Evolutionary conservation across 2,113 vertebrate species (phyloP).

Genomic region (Malurus cyaneus): DNA sequence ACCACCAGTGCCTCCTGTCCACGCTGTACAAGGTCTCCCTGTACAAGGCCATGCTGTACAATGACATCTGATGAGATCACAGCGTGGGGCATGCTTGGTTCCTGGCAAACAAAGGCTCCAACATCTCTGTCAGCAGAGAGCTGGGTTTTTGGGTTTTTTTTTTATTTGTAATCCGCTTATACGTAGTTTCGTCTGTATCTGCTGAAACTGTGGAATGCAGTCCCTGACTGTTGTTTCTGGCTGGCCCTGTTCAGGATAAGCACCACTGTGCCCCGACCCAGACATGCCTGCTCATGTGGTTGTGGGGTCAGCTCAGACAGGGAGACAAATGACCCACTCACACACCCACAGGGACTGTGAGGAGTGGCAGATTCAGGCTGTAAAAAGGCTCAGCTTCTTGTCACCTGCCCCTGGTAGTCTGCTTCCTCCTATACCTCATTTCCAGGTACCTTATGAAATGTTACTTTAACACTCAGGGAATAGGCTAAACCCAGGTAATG

Average conservation of each 20-base stretch:
- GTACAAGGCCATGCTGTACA: no score
- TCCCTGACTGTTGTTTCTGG: background rate
- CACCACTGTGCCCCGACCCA: background rate
- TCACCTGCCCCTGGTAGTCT: background rate
- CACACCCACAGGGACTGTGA: background rate
- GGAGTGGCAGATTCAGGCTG: background rate
- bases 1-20: background rate
- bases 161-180: no score
- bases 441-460: fast-evolving
- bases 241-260: background rate
- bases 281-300: background rate
- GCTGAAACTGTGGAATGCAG: background rate
- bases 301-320: background rate
- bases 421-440: background rate
- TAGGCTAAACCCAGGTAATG: background rate
- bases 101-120: background rate
- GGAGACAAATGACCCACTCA: background rate
- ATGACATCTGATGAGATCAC: background rate
- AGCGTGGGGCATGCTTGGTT: background rate
- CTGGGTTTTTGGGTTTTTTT: background rate
- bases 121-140: background rate
- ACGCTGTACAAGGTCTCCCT: background rate
- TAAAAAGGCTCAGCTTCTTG: background rate
- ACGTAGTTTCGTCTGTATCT: no score
- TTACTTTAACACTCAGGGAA: background rate